A percentile compares a stretch with the other conserved stretches of the same genome.
Evolutionary conservation across 2,113 vertebrate genomes (phyloP).

Genomic region (Thamnaconus septentrionalis): DNA sequence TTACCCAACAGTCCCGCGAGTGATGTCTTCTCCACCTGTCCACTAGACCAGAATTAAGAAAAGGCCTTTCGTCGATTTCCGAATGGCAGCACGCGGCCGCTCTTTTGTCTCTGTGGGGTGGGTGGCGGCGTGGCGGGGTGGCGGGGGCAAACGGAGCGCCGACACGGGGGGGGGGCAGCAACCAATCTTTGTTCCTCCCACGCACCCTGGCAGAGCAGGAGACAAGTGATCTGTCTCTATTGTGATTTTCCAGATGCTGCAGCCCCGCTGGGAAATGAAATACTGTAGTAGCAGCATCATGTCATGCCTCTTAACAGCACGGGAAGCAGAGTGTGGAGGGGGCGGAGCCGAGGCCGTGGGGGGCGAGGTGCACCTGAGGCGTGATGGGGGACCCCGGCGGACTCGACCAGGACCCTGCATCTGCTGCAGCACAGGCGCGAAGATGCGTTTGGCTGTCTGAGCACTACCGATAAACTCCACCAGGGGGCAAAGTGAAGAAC

Average conservation of each 20-base stretch:
- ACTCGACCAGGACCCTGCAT: too few species aligned
- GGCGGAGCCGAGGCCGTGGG: neutral
- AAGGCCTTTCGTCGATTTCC: constrained; percentile 37
- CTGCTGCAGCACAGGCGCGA: too few species aligned
- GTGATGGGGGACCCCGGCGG: too few species aligned
- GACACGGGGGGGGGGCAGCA: constrained; percentile 45
- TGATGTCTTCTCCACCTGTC: constrained; percentile 13
- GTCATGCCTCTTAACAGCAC: constrained; percentile 29
- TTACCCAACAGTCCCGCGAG: constrained; percentile 15
- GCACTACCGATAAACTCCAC: too few species aligned
- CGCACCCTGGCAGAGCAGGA: constrained; percentile 46
- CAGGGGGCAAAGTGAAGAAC: too few species aligned
- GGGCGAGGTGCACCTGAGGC: too few species aligned
- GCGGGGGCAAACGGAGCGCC: constrained; percentile 43
- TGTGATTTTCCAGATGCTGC: constrained; percentile 66
- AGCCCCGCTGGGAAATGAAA: constrained; percentile 54
- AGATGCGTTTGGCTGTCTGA: too few species aligned
- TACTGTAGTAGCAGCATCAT: constrained; percentile 29
- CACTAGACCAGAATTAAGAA: constrained; percentile 2
- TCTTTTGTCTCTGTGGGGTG: constrained; percentile 50
- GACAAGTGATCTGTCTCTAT: constrained; percentile 61
- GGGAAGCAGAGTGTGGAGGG: constrained; percentile 21
- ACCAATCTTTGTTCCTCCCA: constrained; percentile 66
- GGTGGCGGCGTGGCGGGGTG: constrained; percentile 26
- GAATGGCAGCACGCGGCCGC: constrained; percentile 24